phyloP scores from a whole-genome alignment of 2,797 vertebrate genomes.

The Cryptoblepharus egeriae region DNA sequence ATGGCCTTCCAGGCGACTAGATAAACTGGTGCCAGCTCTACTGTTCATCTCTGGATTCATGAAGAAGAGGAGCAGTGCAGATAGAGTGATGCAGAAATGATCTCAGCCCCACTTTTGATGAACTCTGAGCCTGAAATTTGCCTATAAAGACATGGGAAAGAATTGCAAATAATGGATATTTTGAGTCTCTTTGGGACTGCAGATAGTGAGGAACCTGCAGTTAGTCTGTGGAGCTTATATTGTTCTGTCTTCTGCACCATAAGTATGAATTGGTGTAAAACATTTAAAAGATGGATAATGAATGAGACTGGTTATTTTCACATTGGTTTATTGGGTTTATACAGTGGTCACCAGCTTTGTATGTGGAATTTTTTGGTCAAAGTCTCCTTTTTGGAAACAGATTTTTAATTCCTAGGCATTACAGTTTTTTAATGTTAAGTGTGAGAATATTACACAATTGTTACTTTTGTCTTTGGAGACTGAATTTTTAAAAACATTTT shows the following conservation, averaged over 20 bases:
- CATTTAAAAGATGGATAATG: not conserved
- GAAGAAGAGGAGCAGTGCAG: not conserved
- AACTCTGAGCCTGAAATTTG: not conserved
- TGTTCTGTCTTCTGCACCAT: not conserved
- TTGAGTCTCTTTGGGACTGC: not conserved
- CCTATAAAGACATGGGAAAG: not conserved
- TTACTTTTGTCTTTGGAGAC: not conserved
- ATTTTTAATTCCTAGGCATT: not conserved
- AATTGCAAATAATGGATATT: not conserved
- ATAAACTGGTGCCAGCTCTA: not conserved
- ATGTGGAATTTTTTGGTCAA: not conserved
- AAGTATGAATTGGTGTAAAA: not conserved
- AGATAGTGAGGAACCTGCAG: not conserved
- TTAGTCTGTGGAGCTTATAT: not conserved
- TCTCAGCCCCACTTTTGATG: not conserved
- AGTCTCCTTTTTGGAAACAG: not conserved
- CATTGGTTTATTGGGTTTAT: not conserved
- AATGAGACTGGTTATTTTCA: not conserved
- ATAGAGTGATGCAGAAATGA: not conserved
- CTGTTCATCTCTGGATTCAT: not conserved
- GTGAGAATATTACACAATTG: not conserved
- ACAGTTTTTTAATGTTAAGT: not conserved
- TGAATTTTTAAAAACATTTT: not conserved
- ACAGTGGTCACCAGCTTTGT: not conserved
- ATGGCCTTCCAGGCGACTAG: not conserved